These are phyloP conservation scores for Psammodynastes pulverulentus DNA, from an alignment of 2,113 vertebrate species.

Conservation along the genomic window DNA sequence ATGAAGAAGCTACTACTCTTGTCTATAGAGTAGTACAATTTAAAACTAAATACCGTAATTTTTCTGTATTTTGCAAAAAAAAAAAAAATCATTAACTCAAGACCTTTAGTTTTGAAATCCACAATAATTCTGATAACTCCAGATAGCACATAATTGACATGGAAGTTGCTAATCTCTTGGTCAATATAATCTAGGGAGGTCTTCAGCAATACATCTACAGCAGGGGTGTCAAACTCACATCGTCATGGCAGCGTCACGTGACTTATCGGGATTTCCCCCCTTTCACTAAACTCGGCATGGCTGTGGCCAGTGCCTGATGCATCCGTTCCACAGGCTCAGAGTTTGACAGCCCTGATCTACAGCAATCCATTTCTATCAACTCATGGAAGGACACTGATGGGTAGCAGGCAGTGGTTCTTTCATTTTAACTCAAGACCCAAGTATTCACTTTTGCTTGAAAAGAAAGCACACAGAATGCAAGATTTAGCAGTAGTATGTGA, in stretches of 20 bases:
- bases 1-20: no score
- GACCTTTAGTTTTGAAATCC: neutral
- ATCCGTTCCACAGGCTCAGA: no score
- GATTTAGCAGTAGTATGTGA: neutral
- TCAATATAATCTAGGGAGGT: neutral
- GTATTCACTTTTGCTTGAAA: neutral
- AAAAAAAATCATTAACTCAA: neutral
- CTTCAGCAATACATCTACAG: neutral
- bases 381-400: neutral
- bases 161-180: neutral
- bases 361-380: neutral
- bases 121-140: neutral
- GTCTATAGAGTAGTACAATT: rapidly evolving
- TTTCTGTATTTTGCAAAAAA: neutral
- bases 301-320: no score
- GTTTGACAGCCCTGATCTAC: neutral
- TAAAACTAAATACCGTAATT: neutral
- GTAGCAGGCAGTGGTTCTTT: neutral
- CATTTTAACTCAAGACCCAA: neutral
- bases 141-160: neutral
- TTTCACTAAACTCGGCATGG: no score
- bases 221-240: neutral
- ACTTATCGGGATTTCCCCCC: no score
- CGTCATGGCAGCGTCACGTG: no score
- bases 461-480: neutral